Conservation (phyloP, 2,888 invertebrate species). For the Sinelater perroti region DNA sequence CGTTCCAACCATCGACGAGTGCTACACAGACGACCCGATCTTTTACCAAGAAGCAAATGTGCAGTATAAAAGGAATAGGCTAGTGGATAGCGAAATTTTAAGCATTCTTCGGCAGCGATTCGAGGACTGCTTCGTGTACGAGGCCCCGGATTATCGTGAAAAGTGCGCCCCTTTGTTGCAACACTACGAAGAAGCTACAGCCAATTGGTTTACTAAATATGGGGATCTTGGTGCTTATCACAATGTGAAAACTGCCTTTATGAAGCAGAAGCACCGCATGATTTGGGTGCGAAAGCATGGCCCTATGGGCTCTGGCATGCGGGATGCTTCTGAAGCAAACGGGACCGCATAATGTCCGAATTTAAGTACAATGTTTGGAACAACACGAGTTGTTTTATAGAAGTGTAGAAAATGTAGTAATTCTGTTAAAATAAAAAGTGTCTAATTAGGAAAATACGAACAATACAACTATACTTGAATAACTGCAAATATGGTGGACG, state of each 20-base stretch:
- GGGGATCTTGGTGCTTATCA: constrained; percentile 87
- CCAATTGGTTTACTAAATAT: constrained; percentile 95
- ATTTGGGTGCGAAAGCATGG: constrained; percentile 96
- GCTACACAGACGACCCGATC: constrained; percentile 83
- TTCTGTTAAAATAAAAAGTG: no score
- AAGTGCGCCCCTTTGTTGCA: constrained; percentile 76
- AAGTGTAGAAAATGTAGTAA: no score
- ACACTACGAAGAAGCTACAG: constrained; percentile 77
- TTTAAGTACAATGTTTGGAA: no score
- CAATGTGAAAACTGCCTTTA: constrained; percentile 79
- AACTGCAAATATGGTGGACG: no score
- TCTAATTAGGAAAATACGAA: no score
- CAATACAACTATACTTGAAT: no score
- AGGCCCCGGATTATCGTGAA: constrained; percentile 74
- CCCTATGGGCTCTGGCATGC: constrained; percentile 74
- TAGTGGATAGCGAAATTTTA: constrained; percentile 84
- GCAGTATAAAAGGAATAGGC: constrained; percentile 84
- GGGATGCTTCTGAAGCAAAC: no score
- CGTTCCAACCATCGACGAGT: constrained; percentile 96
- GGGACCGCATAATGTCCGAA: no score
- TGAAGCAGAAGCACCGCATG: constrained; percentile 99
- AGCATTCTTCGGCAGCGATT: constrained; percentile 82
- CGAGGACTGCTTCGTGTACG: constrained; percentile 84
- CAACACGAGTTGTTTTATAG: no score
- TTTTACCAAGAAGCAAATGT: constrained; percentile 91